Percentiles rank a stretch among this genome's conserved stretches.
Evolutionary conservation across 1,140 invertebrate genomes (phyloP).

Genomic region (Pissodes strobi): DNA sequence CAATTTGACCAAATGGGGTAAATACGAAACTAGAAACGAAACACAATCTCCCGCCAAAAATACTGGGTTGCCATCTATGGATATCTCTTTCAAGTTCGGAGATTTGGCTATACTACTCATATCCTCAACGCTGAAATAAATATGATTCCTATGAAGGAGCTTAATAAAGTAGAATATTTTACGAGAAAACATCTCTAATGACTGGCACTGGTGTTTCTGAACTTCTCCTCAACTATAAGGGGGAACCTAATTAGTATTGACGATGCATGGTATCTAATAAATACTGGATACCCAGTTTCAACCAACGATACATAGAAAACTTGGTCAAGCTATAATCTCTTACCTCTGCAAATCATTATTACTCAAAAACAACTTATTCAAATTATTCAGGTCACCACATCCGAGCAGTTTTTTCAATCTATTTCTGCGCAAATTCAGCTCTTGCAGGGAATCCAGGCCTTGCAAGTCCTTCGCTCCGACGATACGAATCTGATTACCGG

Average conservation of each 20-base stretch:
- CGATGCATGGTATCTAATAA: no score
- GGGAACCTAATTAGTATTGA: no score
- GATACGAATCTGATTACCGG: slow-evolving; percentile 82
- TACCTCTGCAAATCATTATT: slow-evolving; percentile 84
- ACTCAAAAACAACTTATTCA: slow-evolving; percentile 82
- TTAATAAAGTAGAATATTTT: slow-evolving; percentile 13
- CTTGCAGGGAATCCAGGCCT: slow-evolving; percentile 75
- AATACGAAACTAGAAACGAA: slow-evolving; percentile 77
- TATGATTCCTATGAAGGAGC: no score
- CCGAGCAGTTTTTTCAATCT: slow-evolving; percentile 78
- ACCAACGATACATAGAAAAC: no score
- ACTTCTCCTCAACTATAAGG: no score
- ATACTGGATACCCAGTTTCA: no score
- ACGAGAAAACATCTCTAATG: no score
- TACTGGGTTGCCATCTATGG: slow-evolving; percentile 86
- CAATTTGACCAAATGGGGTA: slow-evolving; percentile 70
- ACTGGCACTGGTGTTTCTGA: no score
- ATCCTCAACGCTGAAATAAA: slow-evolving; percentile 74
- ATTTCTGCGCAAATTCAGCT: slow-evolving; percentile 87
- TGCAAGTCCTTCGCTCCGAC: slow-evolving; percentile 75
- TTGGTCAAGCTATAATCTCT: slow-evolving; percentile 33
- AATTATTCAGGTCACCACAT: slow-evolving; percentile 76
- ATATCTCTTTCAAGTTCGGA: slow-evolving; percentile 74
- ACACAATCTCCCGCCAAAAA: slow-evolving; percentile 73
- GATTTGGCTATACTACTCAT: slow-evolving; percentile 77